Base-by-base conservation (phyloP, 1,140 invertebrate species). In the Drosophila kanapiae region DNA sequence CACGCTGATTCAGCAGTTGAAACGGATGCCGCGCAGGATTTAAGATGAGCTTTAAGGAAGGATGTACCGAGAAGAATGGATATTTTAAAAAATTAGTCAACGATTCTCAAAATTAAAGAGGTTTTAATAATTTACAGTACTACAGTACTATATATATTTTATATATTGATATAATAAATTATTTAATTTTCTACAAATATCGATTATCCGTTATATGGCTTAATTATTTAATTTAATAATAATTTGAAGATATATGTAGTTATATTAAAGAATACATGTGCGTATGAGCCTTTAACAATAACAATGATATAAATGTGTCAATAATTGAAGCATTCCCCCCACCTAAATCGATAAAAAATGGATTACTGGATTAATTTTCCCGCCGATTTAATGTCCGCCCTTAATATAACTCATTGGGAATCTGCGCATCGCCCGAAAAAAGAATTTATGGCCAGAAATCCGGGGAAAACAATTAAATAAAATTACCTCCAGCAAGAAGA, bases 381-480 rank as follows among this genome's bases (percentile, higher is more conserved):
- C 33, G 31, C 6, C 11, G 31, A 38, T 48, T 77, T 53, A 58
- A 76, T 76, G 53, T 38, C 38, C 53, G 37, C 60, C 60, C 42
- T 23, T 51, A 38, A 18, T 38, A 48, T 27, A 33, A 49, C 14
- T 53, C 29, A 35, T 47, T 11, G 13, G 43, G 43, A 48, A 67
- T 57, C 23, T 42, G 42, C 18, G 42, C 38, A 48, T 18, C 11
- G 60, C 8, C 37, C 23, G 13, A 16, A 9, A 37, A 37, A 54
- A 53, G 16, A 75, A 82, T 82, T 82, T 78, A 82, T 82, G 37
- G 71, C 33, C 59, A 61, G 35, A 59, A 72, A 60, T 72, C 54
- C 43, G 70, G 35, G 3, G 10, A 74, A 74, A 80, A 64, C 72
- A 85, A 85, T 86, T 85, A 86, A 85, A 85, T 81, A 56, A 68